phyloP scores from a whole-genome alignment of 2,888 invertebrate genomes.

The Dendrolimus pini region DNA sequence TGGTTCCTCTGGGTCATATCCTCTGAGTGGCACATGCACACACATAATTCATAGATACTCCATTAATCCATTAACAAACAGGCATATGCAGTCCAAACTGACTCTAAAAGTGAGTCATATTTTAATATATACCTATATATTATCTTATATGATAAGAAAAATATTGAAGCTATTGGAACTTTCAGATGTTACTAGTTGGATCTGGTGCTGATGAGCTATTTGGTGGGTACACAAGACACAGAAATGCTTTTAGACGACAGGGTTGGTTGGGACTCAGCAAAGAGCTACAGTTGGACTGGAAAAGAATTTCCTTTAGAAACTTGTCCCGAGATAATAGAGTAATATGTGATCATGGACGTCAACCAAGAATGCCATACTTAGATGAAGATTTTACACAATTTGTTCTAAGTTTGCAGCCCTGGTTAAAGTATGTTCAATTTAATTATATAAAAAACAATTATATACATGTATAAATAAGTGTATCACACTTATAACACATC shows the following conservation, averaged over 20 bases:
- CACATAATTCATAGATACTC: no score
- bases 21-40: no score
- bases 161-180: slow-evolving; percentile 6
- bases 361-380: slow-evolving; percentile 87
- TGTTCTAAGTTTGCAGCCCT: slow-evolving; percentile 78
- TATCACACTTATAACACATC: no score
- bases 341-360: slow-evolving; percentile 91
- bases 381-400: slow-evolving; percentile 83
- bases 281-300: slow-evolving; percentile 87
- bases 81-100: no score
- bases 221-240: slow-evolving; percentile 94
- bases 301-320: slow-evolving; percentile 91
- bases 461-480: no score
- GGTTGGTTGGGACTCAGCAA: slow-evolving; percentile 73
- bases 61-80: no score
- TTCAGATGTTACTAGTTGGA: slow-evolving; percentile 87
- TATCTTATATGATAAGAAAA: no score
- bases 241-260: slow-evolving; percentile 80
- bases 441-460: neutral
- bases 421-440: slow-evolving; percentile 76
- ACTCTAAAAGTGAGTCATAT: no score
- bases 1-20: no score
- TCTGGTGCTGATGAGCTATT: slow-evolving; percentile 98
- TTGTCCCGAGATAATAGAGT: slow-evolving; percentile 96
- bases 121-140: no score